A percentile compares a stretch with the other conserved stretches of the same genome.
phyloP scores from a whole-genome alignment of 2,888 invertebrate species.

The Gibbula magus region DNA sequence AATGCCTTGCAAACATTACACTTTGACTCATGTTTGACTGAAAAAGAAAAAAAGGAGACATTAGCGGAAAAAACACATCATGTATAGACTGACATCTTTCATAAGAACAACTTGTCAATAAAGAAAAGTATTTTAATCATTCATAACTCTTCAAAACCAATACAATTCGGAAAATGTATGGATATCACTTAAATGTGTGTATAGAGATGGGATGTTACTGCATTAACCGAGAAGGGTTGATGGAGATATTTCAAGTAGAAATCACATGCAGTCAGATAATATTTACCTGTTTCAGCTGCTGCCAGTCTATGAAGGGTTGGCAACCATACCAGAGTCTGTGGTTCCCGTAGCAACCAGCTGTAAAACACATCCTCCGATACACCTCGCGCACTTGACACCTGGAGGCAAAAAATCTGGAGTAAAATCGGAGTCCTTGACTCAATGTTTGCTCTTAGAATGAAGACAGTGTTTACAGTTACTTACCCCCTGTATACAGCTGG shows the following conservation, averaged over 20 bases:
- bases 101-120: too few relatives aligned
- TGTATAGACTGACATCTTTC: too few relatives aligned
- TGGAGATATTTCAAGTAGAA: too few relatives aligned
- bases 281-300: conserved; percentile 77
- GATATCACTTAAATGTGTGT: too few relatives aligned
- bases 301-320: conserved; percentile 81
- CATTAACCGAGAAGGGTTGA: too few relatives aligned
- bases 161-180: too few relatives aligned
- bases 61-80: background rate
- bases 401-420: too few relatives aligned
- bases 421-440: too few relatives aligned
- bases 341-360: conserved; percentile 82
- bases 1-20: conserved; percentile 80
- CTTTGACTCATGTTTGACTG: conserved; percentile 78
- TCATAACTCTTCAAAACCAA: too few relatives aligned
- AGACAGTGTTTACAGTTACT: conserved; percentile 14
- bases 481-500: conserved; percentile 81
- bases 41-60: conserved; percentile 36
- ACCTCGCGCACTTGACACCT: conserved; percentile 32
- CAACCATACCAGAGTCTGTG: conserved; percentile 82
- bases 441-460: too few relatives aligned
- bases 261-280: background rate
- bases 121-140: too few relatives aligned
- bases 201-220: too few relatives aligned
- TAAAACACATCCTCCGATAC: conserved; percentile 80